Conservation (phyloP, 1,140 invertebrate genomes). For the Trichonephila clavata region DNA sequence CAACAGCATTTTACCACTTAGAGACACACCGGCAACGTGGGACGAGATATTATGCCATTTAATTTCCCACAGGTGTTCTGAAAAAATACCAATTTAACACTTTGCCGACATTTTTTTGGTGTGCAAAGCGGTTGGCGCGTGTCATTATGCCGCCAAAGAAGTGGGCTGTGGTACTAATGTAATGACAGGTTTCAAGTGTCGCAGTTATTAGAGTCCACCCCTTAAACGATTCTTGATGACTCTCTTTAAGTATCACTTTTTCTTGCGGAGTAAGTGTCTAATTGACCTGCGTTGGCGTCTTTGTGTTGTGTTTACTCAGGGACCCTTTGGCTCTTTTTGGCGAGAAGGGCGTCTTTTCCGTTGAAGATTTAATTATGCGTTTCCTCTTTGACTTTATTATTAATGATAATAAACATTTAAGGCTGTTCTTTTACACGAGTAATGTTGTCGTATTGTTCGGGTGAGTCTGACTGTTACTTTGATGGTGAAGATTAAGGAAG, state of each 20-base stretch:
- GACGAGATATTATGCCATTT: neutral
- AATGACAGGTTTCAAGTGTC: slow-evolving; percentile 71
- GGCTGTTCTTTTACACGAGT: neutral
- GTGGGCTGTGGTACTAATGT: slow-evolving; percentile 23
- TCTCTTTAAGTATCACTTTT: slow-evolving; percentile 33
- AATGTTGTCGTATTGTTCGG: neutral
- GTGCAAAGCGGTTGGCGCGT: neutral
- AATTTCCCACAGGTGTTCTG: slow-evolving; percentile 62
- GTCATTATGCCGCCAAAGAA: slow-evolving; percentile 45
- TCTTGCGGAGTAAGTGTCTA: slow-evolving; percentile 17
- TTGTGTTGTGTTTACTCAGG: slow-evolving; percentile 26
- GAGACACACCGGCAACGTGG: slow-evolving; percentile 25
- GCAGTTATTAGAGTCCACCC: slow-evolving; percentile 45
- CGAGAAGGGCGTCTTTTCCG: slow-evolving; percentile 28
- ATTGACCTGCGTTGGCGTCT: slow-evolving; percentile 46
- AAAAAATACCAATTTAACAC: slow-evolving; percentile 51
- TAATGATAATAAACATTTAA: neutral
- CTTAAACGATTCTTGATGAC: slow-evolving; percentile 74
- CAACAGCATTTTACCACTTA: slow-evolving; percentile 38
- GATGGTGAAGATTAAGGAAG: neutral
- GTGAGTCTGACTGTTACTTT: neutral
- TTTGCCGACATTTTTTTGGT: slow-evolving; percentile 38
- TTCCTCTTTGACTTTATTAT: slow-evolving; percentile 12
- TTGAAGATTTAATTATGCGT: slow-evolving; percentile 35
- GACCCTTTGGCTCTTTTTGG: slow-evolving; percentile 42